Evolutionary conservation across 2,797 vertebrate species (phyloP).

Genomic region (Leptoclinus maculatus): DNA sequence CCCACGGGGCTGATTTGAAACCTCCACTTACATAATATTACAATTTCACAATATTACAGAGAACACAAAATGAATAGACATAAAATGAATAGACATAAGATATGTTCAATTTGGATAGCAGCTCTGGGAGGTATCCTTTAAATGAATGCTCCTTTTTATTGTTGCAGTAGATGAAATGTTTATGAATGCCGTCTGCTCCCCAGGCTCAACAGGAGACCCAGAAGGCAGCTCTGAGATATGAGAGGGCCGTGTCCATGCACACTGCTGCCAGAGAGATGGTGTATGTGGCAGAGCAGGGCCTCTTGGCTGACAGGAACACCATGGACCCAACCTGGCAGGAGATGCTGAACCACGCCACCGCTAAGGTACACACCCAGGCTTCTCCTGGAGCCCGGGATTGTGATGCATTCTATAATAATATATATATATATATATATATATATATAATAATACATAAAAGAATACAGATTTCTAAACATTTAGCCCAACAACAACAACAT

Average conservation of each 20-base stretch:
- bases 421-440: too few species aligned
- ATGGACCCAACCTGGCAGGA: constrained; percentile 96
- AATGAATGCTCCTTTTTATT: not conserved
- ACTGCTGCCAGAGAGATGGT: constrained; percentile 94
- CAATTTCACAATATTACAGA: too few species aligned
- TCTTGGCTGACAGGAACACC: constrained; percentile 91
- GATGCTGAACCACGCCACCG: constrained; percentile 94
- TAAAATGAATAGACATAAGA: too few species aligned
- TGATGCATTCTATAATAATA: not conserved
- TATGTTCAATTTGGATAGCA: not conserved
- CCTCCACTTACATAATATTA: too few species aligned
- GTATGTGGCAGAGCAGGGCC: constrained; percentile 93
- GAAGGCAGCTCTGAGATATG: constrained; percentile 90
- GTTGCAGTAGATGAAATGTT: not conserved
- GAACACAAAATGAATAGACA: not conserved
- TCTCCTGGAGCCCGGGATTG: not conserved
- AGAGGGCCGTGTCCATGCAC: constrained; percentile 94
- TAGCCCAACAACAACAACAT: too few species aligned
- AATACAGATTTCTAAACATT: too few species aligned
- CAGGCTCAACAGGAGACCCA: constrained; percentile 96
- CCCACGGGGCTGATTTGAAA: too few species aligned
- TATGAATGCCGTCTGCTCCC: constrained; percentile 4
- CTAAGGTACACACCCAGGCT: constrained; percentile 81
- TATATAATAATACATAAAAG: too few species aligned
- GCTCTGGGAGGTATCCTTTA: not conserved